Percentiles rank a stretch among this genome's conserved stretches.
Evolutionary conservation across 92 coral and sea anemone species (phyloP).

Genomic region (Epizoanthus stellaris): DNA sequence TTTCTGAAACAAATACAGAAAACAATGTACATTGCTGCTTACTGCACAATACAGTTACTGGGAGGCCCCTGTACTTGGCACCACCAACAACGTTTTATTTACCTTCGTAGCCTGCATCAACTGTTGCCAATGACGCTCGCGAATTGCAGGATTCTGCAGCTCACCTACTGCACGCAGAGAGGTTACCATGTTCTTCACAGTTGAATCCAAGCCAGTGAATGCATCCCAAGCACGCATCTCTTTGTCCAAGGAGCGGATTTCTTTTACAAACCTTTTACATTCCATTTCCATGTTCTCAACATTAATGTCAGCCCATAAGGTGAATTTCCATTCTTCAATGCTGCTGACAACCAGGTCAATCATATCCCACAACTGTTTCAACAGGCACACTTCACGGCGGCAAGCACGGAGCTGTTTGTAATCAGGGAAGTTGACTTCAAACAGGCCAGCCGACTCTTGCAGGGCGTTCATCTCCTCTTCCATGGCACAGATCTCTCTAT

Average conservation of each 20-base stretch:
- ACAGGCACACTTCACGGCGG: conserved; percentile 91
- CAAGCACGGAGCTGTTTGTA: conserved; percentile 99
- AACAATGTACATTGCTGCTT: too few relatives aligned
- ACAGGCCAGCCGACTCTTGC: conserved; percentile 95
- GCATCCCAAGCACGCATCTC: conserved; percentile 99
- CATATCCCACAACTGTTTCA: conserved; percentile 98
- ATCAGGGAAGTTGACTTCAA: conserved; percentile 99
- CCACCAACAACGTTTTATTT: not conserved
- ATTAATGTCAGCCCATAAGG: conserved; percentile 95
- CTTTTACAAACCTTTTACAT: conserved; percentile 96
- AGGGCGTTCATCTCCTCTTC: conserved; percentile 92
- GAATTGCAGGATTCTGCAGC: conserved; percentile 96
- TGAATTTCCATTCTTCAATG: conserved; percentile 97
- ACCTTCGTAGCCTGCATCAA: conserved; percentile 99
- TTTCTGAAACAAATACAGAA: too few relatives aligned
- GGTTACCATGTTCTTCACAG: conserved; percentile 99
- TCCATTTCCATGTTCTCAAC: conserved; percentile 99
- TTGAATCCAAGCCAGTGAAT: conserved; percentile 94
- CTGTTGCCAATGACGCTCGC: conserved; percentile 99
- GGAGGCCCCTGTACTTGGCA: too few relatives aligned
- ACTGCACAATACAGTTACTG: too few relatives aligned
- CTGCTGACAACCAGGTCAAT: conserved; percentile 89
- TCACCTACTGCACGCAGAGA: conserved; percentile 99
- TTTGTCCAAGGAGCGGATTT: conserved; percentile 91
- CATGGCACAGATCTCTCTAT: conserved; percentile 89